Conservation (phyloP, 2,113 vertebrate species). For the Charadrius vociferus region DNA sequence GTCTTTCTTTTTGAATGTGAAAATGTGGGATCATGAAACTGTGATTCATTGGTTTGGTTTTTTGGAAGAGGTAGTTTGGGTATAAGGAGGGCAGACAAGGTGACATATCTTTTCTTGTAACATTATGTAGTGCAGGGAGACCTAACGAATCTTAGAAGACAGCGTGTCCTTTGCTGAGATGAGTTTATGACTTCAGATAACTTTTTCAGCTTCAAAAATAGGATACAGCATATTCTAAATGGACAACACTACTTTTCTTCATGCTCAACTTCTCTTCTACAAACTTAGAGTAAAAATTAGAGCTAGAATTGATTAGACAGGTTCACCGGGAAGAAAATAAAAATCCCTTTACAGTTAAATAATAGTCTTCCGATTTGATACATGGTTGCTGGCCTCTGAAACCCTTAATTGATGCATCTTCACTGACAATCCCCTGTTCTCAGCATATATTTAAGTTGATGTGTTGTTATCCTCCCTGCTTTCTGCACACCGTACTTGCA, state of each 20-base stretch:
- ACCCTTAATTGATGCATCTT: background rate
- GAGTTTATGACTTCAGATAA: background rate
- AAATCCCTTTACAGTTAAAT: background rate
- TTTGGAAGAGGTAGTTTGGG: background rate
- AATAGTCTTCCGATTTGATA: background rate
- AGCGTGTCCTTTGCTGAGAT: background rate
- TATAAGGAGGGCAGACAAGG: background rate
- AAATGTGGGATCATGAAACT: background rate
- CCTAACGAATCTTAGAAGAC: background rate
- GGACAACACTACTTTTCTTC: background rate
- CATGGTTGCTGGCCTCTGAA: background rate
- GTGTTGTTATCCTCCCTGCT: background rate
- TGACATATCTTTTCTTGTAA: background rate
- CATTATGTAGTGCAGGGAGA: background rate
- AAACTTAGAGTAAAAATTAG: background rate
- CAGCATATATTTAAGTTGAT: background rate
- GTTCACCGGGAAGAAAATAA: background rate
- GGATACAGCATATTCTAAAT: background rate
- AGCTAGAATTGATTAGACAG: background rate
- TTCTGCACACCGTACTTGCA: background rate
- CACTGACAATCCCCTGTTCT: background rate
- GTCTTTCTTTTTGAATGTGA: background rate
- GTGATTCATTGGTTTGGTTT: background rate
- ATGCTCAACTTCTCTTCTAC: background rate
- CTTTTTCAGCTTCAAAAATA: background rate